Base-by-base conservation (phyloP, 2,113 vertebrate species). In the Pogona vitticeps region DNA sequence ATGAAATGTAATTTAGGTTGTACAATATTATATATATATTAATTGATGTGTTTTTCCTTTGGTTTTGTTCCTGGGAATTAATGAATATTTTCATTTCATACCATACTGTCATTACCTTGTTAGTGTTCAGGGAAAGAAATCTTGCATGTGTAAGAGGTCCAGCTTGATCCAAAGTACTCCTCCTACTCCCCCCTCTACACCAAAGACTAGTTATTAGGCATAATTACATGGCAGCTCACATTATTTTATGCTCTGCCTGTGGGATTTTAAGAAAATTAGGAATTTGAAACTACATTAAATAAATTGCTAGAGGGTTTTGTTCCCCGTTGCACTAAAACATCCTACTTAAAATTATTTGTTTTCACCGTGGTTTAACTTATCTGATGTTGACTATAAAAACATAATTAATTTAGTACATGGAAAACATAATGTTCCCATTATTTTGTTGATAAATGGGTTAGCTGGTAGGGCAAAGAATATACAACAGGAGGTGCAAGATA, bases 11-110 rank as follows among this genome's bases (percentile, higher is more conserved):
- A 96, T 95, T 92, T 95, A 92, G 89, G 68, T 88, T 93, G 89
- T 86, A 94, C 84, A 76, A 76, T 84, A 84, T 89, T 95, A 89
- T 85, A 91, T 52, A 52, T 89, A 90, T 84, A 89, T 95, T 96
- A 96, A 96, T 95, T 96, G 92, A 94, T 85, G 94, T 89, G 90
- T 86, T 88, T 92, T 88, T 94, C 95, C 89, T 84, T 92, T 91
- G 88, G 94, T 94, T 96, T 95, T 95, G 92, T 94, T 95, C 83
- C 73, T 80, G 91, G 91, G 94, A 94, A 96, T 92, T 94, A 94
- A 94, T 96, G 94, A 94, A 94, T 96, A 93, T 96, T 97, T 96
- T 92, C 86, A 87, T 95, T 95, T 93, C 94, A 94, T 94, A 91
- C 85, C 90, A 85, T 89, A 84, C 90, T 94, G 91, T 94, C 92